Conservation (phyloP, 2,113 vertebrate species). For the Scolopax mira region DNA sequence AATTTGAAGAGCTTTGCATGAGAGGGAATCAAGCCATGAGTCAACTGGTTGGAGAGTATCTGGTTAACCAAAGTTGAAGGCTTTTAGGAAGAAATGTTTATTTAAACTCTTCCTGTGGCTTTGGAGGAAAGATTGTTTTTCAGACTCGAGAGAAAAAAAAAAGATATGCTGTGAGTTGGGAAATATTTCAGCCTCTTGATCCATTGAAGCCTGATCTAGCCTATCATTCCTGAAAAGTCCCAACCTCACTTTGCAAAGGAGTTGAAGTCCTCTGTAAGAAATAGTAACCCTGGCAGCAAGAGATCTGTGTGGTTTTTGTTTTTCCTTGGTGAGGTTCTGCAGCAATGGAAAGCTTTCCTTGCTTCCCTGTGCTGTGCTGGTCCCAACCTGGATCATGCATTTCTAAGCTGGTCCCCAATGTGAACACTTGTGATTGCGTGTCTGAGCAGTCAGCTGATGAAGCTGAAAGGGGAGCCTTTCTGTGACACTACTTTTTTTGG, state of each 20-base stretch:
- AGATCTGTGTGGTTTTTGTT: background rate
- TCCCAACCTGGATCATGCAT: background rate
- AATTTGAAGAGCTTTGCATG: background rate
- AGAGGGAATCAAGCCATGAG: conserved; percentile 29
- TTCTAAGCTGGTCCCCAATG: background rate
- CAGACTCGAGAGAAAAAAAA: background rate
- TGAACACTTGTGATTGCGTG: background rate
- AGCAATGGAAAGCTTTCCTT: background rate
- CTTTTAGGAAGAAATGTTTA: conserved; percentile 56
- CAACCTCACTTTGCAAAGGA: background rate
- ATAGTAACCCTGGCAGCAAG: background rate
- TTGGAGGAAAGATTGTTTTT: conserved; percentile 51
- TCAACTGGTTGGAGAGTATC: conserved; percentile 56
- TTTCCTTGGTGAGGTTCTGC: background rate
- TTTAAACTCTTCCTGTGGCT: conserved; percentile 55
- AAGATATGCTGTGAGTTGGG: background rate
- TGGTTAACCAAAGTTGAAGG: conserved; percentile 52
- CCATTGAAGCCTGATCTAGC: background rate
- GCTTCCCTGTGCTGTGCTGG: background rate
- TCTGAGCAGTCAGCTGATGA: background rate
- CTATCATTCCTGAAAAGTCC: background rate
- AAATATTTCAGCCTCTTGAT: conserved; percentile 50
- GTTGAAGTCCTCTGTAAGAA: background rate
- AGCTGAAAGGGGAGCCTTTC: background rate
- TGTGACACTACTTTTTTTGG: background rate